Conservation (phyloP, 2,888 invertebrate genomes). For the Acronicta aceris region DNA sequence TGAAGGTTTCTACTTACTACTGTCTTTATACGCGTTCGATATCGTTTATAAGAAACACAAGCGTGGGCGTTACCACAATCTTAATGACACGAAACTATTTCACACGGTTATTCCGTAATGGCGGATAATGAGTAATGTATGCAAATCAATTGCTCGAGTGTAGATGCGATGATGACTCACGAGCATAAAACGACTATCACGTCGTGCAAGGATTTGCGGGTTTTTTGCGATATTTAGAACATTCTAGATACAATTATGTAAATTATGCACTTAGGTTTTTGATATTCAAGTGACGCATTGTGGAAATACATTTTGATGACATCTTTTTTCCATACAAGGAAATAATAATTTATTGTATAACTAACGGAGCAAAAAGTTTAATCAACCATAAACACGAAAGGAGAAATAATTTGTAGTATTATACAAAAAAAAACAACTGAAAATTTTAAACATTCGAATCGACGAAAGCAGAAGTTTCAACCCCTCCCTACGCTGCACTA, state of each 20-base stretch:
- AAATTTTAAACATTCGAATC: constrained; percentile 31
- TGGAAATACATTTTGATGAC: too few relatives aligned
- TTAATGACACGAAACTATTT: constrained; percentile 43
- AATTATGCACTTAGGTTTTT: constrained; percentile 5
- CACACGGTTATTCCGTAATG: constrained; percentile 28
- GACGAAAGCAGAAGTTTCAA: constrained; percentile 26
- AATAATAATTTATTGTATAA: too few relatives aligned
- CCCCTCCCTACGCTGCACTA: constrained; percentile 47
- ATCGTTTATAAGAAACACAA: constrained; percentile 18
- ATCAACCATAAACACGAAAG: too few relatives aligned
- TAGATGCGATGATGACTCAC: constrained; percentile 36
- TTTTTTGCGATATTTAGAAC: constrained; percentile 24
- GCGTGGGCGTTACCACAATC: constrained; percentile 23
- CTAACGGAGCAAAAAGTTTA: too few relatives aligned
- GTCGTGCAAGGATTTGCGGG: constrained; percentile 33
- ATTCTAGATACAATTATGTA: constrained; percentile 31
- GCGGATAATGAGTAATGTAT: constrained; percentile 54
- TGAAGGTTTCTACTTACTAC: not conserved
- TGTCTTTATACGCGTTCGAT: constrained; percentile 13
- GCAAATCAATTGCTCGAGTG: constrained; percentile 46
- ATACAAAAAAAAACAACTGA: constrained; percentile 12
- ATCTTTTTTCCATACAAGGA: too few relatives aligned
- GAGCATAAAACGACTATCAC: constrained; percentile 8
- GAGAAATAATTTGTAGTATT: not conserved
- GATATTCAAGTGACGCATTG: not conserved